A percentile compares a stretch with the other conserved stretches of the same genome.
Conservation (phyloP, 1,140 invertebrate species). For the Dryas iulia region DNA sequence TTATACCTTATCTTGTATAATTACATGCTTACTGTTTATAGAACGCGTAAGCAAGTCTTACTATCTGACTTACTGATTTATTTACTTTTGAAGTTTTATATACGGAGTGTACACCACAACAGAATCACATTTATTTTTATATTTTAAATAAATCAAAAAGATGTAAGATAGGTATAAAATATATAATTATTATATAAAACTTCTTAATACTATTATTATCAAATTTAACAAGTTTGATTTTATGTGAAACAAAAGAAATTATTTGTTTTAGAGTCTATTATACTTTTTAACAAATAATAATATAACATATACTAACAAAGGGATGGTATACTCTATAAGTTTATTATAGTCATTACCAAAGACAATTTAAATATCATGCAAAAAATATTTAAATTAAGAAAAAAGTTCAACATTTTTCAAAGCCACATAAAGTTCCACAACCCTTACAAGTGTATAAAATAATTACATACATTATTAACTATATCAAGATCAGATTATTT, state of each 20-base stretch:
- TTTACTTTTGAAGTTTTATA: not conserved
- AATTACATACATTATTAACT: conserved; percentile 3
- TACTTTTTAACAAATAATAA: no score
- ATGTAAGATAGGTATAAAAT: not conserved
- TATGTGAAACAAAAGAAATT: no score
- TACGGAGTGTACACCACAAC: no score
- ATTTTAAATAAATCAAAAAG: not conserved
- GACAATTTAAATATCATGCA: no score
- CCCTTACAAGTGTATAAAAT: conserved; percentile 9
- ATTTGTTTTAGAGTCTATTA: no score
- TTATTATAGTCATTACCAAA: no score
- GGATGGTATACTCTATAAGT: no score
- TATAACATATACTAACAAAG: no score
- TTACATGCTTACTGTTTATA: not conserved
- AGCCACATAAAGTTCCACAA: not conserved
- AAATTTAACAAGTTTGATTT: no score
- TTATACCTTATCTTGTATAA: not conserved
- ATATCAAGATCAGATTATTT: conserved; percentile 25
- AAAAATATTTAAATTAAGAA: not conserved
- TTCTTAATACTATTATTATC: no score
- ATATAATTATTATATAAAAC: not conserved
- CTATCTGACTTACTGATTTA: not conserved
- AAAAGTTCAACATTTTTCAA: not conserved
- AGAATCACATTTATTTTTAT: not conserved
- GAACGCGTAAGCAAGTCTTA: not conserved